Base-by-base conservation (phyloP, 2,113 vertebrate genomes). In the Mustela lutreola region DNA sequence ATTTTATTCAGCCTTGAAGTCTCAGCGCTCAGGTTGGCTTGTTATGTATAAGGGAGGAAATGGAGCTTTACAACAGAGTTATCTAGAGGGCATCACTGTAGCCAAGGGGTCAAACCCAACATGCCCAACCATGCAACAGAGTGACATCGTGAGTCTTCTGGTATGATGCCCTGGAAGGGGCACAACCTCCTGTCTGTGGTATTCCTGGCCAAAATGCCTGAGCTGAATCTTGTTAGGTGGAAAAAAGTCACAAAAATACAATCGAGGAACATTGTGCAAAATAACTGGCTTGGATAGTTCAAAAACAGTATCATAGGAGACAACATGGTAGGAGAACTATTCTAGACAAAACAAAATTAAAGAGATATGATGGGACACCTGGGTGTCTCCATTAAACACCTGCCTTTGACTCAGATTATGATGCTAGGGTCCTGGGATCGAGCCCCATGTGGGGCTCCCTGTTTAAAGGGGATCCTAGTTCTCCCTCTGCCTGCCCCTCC, bases 271-370 rank as follows among this genome's bases (percentile, higher is more conserved):
- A 16, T 26, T 85, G 63, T 76, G 7, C 42, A 70, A 95, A 96
- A 91, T 53, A 81, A 31, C 50, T 86, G n/a, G 6, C 48, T 62
- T 79, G 22, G 58, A 65, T 33, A 58, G 24, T 88, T 91, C n/a
- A 65, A 71, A 76, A 83, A 58, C 56, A 48, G 14, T 62, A 50
- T 45, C 6, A 45, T n/a, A 45, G 63, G 28, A 60, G 48, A 62
- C 50, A 82, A 95, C 31, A 36, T 67, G 45, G 9, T 39, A 89
- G 14, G 24, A 76, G 24, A 84, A 87, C 50, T 73, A 11, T 87
- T 84, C 65, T 84, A 84, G 75, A 75, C n/a, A 42, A 56, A 82
- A 96, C 18, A 91, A 85, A 48, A 85, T 53, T 33, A 83, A 65
- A 93, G 21, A 84, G 33, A 48, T 12, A 26, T 26, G 58, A 60